Base-by-base conservation (phyloP, 2,113 vertebrate species). In the Leiothrix lutea region DNA sequence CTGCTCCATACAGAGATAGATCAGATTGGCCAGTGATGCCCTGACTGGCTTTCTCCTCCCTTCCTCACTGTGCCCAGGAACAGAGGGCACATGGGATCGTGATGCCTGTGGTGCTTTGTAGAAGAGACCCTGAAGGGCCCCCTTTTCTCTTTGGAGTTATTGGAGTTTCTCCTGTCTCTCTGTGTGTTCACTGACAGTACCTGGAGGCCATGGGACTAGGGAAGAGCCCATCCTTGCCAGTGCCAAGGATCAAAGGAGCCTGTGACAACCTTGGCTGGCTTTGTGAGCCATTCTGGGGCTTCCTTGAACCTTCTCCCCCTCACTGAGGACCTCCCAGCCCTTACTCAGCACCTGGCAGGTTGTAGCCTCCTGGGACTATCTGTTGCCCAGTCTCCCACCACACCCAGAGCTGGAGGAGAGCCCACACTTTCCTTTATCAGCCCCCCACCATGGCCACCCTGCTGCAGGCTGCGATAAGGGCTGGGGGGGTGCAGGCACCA, bases 321-420 rank as follows among this genome's bases (percentile, higher is more conserved):
- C 62, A 31, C 70, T n/a, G 19, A 48, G 2, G 60, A 31, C 38
- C n/a, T 70, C 54, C 64, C 29, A 36, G 48, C 16, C 42, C 83
- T 91, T 96, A 78, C 64, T 95, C 93, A 94, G 95, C 88, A 83
- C 47, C 64, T 73, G 79, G 85, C 47, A 90, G 51, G 19, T 40
- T 48, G 35, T 31, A 56, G 50, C 23, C 35, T 80, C 40, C 56
- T 1, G 0, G 13, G 20, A 19, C 44, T 96, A 95, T 96, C 96
- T 83, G 20, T 24, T 72, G 61, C 36, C 38, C 58, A 6, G 1
- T 54, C 50, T 83, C 64, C 60, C 54, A 88, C 93, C 96, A 90
- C 96, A 80, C 96, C 96, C 95, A 42, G 11, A 36, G 90, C 67
- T 94, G 94, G 86, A 93, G 44, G 24, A 38, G 71, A 96, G 75